Conservation (phyloP, 2,888 invertebrate genomes). For the Saturnia japonica region DNA sequence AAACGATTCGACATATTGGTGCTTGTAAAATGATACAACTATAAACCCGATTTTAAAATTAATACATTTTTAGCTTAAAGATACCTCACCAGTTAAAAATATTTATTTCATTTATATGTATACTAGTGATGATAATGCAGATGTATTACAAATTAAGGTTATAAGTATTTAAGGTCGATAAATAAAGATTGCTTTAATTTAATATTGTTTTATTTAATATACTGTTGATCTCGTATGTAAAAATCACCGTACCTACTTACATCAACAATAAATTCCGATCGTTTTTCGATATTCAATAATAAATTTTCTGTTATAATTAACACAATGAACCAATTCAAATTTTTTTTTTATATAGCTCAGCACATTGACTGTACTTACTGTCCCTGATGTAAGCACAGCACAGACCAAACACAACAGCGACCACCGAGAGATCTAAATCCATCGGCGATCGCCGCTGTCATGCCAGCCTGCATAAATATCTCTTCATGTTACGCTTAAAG, state of each 20-base stretch:
- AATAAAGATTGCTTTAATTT: slow-evolving; percentile 72
- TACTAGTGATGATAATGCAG: slow-evolving; percentile 38
- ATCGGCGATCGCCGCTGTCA: too few species aligned
- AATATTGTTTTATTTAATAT: slow-evolving; percentile 28
- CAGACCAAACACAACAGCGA: too few species aligned
- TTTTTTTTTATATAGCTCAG: too few species aligned
- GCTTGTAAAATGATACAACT: background rate
- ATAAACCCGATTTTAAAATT: background rate
- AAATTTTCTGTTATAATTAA: background rate
- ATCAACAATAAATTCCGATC: background rate
- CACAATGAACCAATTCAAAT: too few species aligned
- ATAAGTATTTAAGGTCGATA: slow-evolving; percentile 61
- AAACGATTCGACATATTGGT: background rate
- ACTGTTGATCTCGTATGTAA: background rate
- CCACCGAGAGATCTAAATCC: too few species aligned
- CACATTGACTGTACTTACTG: too few species aligned
- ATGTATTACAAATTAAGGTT: slow-evolving; percentile 21
- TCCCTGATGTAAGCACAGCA: too few species aligned
- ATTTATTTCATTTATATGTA: slow-evolving; percentile 59
- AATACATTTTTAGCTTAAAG: slow-evolving; percentile 30
- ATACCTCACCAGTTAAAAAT: slow-evolving; percentile 36
- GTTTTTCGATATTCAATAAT: background rate
- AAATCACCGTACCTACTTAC: background rate
- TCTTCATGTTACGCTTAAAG: too few species aligned
- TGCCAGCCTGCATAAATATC: too few species aligned